Evolutionary conservation across 2,797 vertebrate species (phyloP), one percentile per base, ranked within the genome.

Genomic region (Monodelphis domestica): DNA sequence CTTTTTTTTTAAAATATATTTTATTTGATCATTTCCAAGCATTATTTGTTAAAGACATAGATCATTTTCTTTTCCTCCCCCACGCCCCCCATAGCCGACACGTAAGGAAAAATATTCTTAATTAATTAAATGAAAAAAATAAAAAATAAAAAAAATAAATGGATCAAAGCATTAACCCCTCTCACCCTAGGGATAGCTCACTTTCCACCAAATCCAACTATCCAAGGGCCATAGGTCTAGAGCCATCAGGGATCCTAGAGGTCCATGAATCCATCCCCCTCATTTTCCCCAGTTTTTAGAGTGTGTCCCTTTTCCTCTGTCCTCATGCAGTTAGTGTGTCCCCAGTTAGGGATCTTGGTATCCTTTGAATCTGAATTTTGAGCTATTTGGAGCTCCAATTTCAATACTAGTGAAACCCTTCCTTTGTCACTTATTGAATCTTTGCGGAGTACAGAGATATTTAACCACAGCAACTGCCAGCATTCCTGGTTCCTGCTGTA

Each of bases 361-460:
- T 95, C 53, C 84, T 95, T 54, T 84, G 24, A 54, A 70, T 90
- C 90, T 53, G 90, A 14, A 70, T 26, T n/a, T n/a, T 92, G 92
- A 89, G 90, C 88, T 95, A 53, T 59, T 89, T 84, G 95, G 78
- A 51, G 57, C 87, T 97, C 90, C 91, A 59, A 95, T 95, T 91
- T 53, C 59, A 54, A 56, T 53, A 33, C 88, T 94, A 84, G 53
- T 63, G 89, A 97, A 93, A 88, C 91, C 52, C 89, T 91, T 57
- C 91, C 93, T 63, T 93, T 55, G 54, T 91, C 56, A 89, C 96
- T 94, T 95, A 87, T 95, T 94, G 95, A 94, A 88, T 70, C 92
- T 95, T 88, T 95, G n/a, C 7, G 91, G 90, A 93, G 92, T 93
- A 97, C 94, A 92, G 84, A 94, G 92, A n/a, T 70, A 57, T 90